Conservation (phyloP, 1,140 invertebrate species). For the Chionoecetes opilio region DNA sequence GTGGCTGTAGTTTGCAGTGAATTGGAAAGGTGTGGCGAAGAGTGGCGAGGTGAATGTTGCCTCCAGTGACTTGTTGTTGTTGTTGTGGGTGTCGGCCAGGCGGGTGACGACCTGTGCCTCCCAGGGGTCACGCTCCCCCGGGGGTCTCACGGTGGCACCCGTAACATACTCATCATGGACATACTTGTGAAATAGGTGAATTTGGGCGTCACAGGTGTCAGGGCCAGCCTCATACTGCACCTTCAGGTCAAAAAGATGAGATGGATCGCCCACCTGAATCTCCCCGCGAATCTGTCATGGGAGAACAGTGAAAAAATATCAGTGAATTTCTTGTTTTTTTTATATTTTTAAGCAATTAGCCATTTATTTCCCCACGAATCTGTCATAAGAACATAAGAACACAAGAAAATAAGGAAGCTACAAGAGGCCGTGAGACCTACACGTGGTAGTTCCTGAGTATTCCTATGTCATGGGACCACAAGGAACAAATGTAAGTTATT, state of each 20-base stretch:
- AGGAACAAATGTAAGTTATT: too few species aligned
- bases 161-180: slow-evolving; percentile 36
- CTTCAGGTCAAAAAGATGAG: slow-evolving; percentile 51
- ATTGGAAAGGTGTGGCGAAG: slow-evolving; percentile 36
- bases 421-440: too few species aligned
- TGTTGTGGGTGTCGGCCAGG: background rate
- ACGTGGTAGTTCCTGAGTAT: too few species aligned
- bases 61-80: background rate
- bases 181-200: slow-evolving; percentile 60
- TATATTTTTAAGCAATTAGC: background rate
- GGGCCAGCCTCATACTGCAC: slow-evolving; percentile 54
- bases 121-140: slow-evolving; percentile 54
- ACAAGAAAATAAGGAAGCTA: too few species aligned
- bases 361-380: too few species aligned
- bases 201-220: slow-evolving; percentile 54
- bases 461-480: too few species aligned
- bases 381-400: too few species aligned
- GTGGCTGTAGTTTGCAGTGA: background rate
- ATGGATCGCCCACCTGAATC: slow-evolving; percentile 9
- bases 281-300: slow-evolving; percentile 62
- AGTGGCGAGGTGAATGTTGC: slow-evolving; percentile 31
- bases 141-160: slow-evolving; percentile 12
- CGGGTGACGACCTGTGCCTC: slow-evolving; percentile 29
- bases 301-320: background rate
- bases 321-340: background rate